phyloP scores from a whole-genome alignment of 2,797 vertebrate genomes.

The Salarias fasciatus region DNA sequence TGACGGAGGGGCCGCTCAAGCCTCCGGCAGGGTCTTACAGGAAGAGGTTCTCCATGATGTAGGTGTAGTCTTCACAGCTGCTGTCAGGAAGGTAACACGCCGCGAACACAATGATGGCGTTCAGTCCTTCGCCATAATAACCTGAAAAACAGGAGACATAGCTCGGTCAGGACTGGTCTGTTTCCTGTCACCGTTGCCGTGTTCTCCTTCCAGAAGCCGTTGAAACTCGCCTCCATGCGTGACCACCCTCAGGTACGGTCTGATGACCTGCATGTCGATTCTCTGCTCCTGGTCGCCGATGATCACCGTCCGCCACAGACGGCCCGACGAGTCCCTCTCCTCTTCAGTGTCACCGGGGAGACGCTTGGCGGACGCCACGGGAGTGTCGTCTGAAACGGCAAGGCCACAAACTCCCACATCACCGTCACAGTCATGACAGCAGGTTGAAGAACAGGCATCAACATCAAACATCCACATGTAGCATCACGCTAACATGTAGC shows the following conservation, averaged over 20 bases:
- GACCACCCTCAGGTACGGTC: slow-evolving; percentile 95
- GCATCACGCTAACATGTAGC: too few relatives aligned
- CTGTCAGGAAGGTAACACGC: slow-evolving; percentile 94
- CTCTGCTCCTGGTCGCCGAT: slow-evolving; percentile 95
- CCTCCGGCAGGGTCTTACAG: slow-evolving; percentile 86
- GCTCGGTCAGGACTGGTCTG: too few relatives aligned
- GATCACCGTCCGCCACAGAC: slow-evolving; percentile 94
- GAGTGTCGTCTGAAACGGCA: slow-evolving; percentile 91
- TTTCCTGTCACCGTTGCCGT: too few relatives aligned
- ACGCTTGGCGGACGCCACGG: slow-evolving; percentile 91
- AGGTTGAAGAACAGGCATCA: too few relatives aligned
- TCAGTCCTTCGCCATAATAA: slow-evolving; percentile 95
- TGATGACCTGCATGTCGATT: slow-evolving; percentile 96
- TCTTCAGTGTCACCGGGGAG: slow-evolving; percentile 89
- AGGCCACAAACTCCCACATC: too few relatives aligned
- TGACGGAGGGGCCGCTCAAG: slow-evolving; percentile 8
- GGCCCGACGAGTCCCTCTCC: slow-evolving; percentile 82
- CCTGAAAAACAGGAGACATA: slow-evolving; percentile 80
- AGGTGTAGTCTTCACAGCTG: slow-evolving; percentile 89
- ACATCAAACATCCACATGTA: too few relatives aligned
- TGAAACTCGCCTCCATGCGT: slow-evolving; percentile 93
- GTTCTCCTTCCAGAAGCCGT: too few relatives aligned
- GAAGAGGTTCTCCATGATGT: slow-evolving; percentile 99
- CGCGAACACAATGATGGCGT: slow-evolving; percentile 95
- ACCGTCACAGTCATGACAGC: too few relatives aligned